Base-by-base conservation (phyloP, 2,888 invertebrate species). In the Cephus spinipes region DNA sequence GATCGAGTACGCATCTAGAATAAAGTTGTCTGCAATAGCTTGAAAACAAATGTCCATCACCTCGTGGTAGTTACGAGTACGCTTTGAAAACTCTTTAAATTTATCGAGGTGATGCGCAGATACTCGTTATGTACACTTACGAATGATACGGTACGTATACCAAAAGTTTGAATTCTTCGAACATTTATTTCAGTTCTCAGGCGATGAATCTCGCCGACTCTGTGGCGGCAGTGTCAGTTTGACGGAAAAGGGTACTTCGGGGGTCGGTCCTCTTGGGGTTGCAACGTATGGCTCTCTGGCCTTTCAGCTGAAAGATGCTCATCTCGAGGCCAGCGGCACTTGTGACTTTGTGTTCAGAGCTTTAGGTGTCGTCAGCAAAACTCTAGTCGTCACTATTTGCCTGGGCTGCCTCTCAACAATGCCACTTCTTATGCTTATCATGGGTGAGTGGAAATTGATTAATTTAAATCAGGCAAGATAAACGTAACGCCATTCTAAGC, bases 241-340 rank as follows among this genome's bases (percentile, higher is more conserved):
- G 3, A 93, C 93, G 1, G 92, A 93, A 75, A 82, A 82, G 73
- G 85, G 89, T 68, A 86, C 82, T 40, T 81, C 85, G 77, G 92
- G 86, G 74, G 85, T 84, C 34, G 86, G 85, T 2, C 88, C 88
- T 4, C 84, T 90, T 75, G 92, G 92, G 15, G 89, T 93, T 12
- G 92, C 93, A 1, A 95, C 95, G 0, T 96, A 96, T 88, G 96
- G 96, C 75, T 96, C 96, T 3, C 94, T 96, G 84, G 95, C 95
- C 69, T 96, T 96, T 88, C 96, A 96, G 90, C 93, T 96, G 77
- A 95, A 96, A 86, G 96, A 96, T 85, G 96, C 96, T 77, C 96
- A 96, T 85, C 94, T 95, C 92, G 96, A 96, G 87, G 95, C 96
- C 0, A 94, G 94, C 2, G 94, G 95, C 12, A 95, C 95, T 0